These are phyloP conservation scores for Mus caroli DNA, from an alignment of 2,797 vertebrate species.

Conservation along the genomic window DNA sequence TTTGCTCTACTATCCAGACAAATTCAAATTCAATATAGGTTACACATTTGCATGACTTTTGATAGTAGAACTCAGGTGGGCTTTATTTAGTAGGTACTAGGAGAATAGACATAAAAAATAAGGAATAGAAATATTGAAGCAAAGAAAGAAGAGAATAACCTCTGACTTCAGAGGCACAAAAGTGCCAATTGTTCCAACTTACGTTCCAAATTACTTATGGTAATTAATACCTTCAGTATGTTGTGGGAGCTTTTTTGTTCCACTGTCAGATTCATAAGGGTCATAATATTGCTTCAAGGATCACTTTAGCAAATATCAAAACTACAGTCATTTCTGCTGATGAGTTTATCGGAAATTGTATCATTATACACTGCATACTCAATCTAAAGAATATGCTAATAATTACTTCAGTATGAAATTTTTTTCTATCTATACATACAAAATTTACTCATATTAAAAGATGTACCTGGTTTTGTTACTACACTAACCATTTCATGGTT, in stretches of 20 bases:
- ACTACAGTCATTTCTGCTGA: background rate
- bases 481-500: background rate
- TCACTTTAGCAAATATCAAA: background rate
- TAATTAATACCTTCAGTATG: background rate
- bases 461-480: background rate
- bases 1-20: background rate
- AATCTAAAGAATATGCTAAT: background rate
- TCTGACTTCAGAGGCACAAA: background rate
- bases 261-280: too few relatives aligned
- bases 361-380: background rate
- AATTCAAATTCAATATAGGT: fast-evolving
- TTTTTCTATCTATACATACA: background rate
- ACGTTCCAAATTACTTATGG: too few relatives aligned
- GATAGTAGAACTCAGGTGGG: background rate
- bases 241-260: background rate
- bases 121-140: background rate
- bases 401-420: background rate
- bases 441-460: background rate
- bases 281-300: background rate
- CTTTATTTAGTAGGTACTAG: background rate
- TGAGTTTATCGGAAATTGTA: background rate
- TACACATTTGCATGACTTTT: background rate
- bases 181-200: background rate
- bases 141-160: background rate
- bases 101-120: background rate